phyloP scores from a whole-genome alignment of 2,797 vertebrate genomes.

The Enteromius thamalakanensis region DNA sequence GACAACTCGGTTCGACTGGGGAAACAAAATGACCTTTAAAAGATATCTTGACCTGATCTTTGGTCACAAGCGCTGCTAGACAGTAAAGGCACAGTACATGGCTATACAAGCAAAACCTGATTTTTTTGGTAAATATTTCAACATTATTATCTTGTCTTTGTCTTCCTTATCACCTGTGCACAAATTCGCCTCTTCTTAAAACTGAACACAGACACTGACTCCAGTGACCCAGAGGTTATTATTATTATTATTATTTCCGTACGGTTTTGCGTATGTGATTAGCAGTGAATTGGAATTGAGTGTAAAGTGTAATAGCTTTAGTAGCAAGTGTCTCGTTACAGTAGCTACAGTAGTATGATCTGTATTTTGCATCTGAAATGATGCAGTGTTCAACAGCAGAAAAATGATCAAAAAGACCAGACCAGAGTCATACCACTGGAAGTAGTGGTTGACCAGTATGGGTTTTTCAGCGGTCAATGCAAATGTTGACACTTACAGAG shows the following conservation, averaged over 20 bases:
- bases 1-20: neutral
- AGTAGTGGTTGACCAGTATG: neutral
- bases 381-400: neutral
- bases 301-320: neutral
- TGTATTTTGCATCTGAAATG: neutral
- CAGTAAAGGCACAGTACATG: neutral
- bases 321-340: neutral
- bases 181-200: neutral
- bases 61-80: neutral
- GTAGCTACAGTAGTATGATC: neutral
- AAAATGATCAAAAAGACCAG: neutral
- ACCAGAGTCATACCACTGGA: neutral
- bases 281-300: neutral
- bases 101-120: neutral
- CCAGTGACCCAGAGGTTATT: neutral
- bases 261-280: neutral
- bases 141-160: neutral
- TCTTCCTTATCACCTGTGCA: neutral
- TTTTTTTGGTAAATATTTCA: neutral
- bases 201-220: neutral
- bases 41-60: neutral
- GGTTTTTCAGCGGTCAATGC: neutral
- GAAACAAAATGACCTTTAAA: neutral
- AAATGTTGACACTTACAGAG: neutral
- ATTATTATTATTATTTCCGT: neutral